Conservation (phyloP, 1,140 invertebrate genomes). For the Triops cancriformis region DNA sequence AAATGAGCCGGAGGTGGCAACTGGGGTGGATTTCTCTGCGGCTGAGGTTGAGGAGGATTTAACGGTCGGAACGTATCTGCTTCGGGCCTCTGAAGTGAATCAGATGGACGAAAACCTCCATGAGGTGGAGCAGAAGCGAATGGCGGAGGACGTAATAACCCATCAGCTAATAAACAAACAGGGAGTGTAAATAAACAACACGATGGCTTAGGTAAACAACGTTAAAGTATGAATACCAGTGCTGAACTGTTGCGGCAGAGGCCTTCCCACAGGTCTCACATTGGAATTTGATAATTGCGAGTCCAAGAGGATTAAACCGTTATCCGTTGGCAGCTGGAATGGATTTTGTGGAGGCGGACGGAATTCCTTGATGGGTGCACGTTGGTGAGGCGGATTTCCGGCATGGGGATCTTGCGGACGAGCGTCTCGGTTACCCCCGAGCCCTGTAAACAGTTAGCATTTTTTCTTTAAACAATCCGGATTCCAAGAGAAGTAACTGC, state of each 20-base stretch:
- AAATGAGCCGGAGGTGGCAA: neutral
- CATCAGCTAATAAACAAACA: neutral
- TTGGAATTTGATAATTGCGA: neutral
- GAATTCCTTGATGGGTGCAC: constrained; percentile 25
- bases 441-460: neutral
- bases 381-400: neutral
- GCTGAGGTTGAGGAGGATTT: neutral
- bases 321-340: constrained; percentile 21
- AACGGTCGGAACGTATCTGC: neutral
- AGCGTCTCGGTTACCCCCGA: neutral
- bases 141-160: neutral
- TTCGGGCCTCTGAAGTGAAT: neutral
- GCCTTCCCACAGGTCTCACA: neutral
- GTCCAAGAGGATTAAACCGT: neutral
- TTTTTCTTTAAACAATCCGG: neutral
- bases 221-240: no score
- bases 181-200: neutral
- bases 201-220: neutral
- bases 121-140: neutral
- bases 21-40: neutral
- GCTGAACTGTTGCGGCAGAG: neutral
- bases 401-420: neutral
- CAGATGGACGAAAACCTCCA: neutral
- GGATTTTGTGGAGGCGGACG: constrained; percentile 12
- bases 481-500: neutral